A percentile compares a stretch with the other conserved stretches of the same genome.
phyloP scores from a whole-genome alignment of 2,113 vertebrate species.

The Crotalus horridus region DNA sequence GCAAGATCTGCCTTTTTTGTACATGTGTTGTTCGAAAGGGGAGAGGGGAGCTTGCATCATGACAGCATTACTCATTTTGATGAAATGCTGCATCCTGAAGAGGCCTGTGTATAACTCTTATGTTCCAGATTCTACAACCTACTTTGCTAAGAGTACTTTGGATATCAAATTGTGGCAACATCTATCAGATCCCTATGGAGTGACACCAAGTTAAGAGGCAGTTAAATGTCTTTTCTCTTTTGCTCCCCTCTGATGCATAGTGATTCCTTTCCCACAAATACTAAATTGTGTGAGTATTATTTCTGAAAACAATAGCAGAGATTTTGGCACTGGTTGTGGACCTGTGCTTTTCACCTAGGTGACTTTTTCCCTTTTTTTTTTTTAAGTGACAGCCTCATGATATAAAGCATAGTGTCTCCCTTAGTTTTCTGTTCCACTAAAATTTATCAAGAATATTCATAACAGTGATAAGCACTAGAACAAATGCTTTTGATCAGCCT shows the following conservation, averaged over 20 bases:
- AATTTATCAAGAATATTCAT: conserved; percentile 23
- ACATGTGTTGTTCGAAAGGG: background rate
- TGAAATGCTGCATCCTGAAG: background rate
- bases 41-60: background rate
- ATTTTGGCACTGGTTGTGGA: background rate
- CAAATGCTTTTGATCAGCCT: conserved; percentile 29
- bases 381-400: background rate
- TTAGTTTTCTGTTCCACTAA: background rate
- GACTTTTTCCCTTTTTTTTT: background rate
- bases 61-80: background rate
- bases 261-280: background rate
- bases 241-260: background rate
- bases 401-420: background rate
- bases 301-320: background rate
- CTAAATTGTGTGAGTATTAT: background rate
- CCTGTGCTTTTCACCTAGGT: conserved; percentile 6
- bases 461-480: conserved; percentile 12
- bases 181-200: background rate
- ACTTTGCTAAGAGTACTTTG: background rate
- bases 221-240: background rate
- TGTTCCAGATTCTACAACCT: background rate
- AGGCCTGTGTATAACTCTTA: background rate
- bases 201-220: background rate
- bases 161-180: background rate
- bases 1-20: background rate